A percentile compares a stretch with the other conserved stretches of the same genome.
Evolutionary conservation across 1,140 invertebrate species (phyloP).

Genomic region (Latrodectus geometricus): DNA sequence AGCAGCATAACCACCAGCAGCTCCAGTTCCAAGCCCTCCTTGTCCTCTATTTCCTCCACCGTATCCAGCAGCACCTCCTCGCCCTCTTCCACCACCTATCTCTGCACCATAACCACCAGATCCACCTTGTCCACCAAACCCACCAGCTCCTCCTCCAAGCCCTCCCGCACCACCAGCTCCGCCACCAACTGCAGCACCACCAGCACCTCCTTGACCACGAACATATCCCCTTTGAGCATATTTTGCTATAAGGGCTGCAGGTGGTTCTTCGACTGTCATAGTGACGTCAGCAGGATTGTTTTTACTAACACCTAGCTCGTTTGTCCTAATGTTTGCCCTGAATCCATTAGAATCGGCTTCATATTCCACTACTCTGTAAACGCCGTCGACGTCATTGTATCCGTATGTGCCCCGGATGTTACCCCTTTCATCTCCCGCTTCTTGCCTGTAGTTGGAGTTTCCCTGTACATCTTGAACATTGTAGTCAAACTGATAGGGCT

Average conservation of each 20-base stretch:
- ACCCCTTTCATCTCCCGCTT: constrained; percentile 61
- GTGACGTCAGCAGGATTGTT: constrained; percentile 64
- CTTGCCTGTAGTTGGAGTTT: constrained; percentile 60
- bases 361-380: constrained; percentile 62
- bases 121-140: too few species aligned
- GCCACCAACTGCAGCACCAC: too few species aligned
- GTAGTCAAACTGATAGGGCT: constrained; percentile 63
- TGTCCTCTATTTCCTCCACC: neutral
- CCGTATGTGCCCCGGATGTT: constrained; percentile 62
- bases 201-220: too few species aligned
- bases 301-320: constrained; percentile 62
- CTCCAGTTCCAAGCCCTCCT: neutral
- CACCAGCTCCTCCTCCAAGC: too few species aligned
- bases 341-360: constrained; percentile 62
- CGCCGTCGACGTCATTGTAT: constrained; percentile 60
- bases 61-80: neutral
- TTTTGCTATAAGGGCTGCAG: constrained; percentile 46
- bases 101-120: too few species aligned
- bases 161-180: too few species aligned
- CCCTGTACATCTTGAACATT: constrained; percentile 62
- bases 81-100: too few species aligned
- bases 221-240: too few species aligned
- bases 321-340: constrained; percentile 61
- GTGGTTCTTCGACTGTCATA: constrained; percentile 59
- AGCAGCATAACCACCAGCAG: neutral